A percentile compares a stretch with the other conserved stretches of the same genome.
These are phyloP conservation scores for Gortyna flavago DNA, from an alignment of 2,888 invertebrate species.

Conservation along the genomic window DNA sequence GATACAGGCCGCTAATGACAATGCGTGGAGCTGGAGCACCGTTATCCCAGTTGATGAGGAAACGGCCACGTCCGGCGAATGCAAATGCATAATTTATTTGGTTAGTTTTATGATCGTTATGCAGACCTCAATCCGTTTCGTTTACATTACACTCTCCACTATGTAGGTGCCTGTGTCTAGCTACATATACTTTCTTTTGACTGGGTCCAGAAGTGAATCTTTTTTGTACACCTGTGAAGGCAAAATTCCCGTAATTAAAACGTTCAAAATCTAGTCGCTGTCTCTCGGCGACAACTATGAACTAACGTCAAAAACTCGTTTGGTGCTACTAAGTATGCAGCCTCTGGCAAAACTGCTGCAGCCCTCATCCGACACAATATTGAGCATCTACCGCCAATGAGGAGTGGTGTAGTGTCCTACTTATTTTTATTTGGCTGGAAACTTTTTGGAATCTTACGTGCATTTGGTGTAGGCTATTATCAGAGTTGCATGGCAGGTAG, in stretches of 20 bases:
- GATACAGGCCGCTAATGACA: conserved; percentile 43
- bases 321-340: background rate
- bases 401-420: background rate
- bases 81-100: conserved; percentile 43
- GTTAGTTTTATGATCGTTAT: background rate
- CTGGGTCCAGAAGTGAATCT: too few relatives aligned
- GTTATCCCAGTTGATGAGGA: conserved; percentile 64
- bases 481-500: background rate
- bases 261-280: too few relatives aligned
- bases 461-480: background rate
- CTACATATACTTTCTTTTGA: background rate
- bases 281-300: too few relatives aligned
- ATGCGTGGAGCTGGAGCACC: conserved; percentile 30
- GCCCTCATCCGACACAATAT: background rate
- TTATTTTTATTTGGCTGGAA: background rate
- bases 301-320: too few relatives aligned
- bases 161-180: background rate
- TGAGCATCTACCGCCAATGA: too few relatives aligned
- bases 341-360: background rate
- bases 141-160: background rate
- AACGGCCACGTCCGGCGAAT: conserved; percentile 59
- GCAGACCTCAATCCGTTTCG: conserved; percentile 10
- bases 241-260: too few relatives aligned
- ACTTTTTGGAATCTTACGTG: background rate
- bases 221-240: too few relatives aligned